Conservation (phyloP, 1,140 invertebrate genomes). For the Drosophila nigromelanica region DNA sequence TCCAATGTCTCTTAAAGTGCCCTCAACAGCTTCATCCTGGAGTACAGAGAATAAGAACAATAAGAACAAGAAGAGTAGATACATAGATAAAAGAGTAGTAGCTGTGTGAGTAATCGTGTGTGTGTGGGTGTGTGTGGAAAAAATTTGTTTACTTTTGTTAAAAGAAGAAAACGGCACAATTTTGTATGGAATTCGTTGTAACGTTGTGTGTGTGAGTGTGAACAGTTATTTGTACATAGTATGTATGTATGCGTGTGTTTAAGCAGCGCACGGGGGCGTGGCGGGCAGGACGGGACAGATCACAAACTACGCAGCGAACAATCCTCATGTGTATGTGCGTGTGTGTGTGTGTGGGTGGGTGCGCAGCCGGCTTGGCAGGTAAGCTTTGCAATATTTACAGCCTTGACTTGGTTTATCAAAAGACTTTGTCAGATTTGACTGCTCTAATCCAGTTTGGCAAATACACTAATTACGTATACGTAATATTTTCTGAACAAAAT, state of each 20-base stretch:
- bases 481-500: neutral
- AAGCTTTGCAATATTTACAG: constrained; percentile 53
- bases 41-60: constrained; percentile 84
- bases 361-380: constrained; percentile 2
- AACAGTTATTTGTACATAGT: constrained; percentile 27
- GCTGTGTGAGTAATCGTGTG: constrained; percentile 33
- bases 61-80: constrained; percentile 80
- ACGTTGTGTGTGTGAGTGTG: constrained; percentile 5
- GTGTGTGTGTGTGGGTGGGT: neutral
- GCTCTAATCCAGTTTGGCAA: too few species aligned
- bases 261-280: constrained; percentile 31
- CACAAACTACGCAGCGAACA: constrained; percentile 29
- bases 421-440: neutral
- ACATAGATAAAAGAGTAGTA: constrained; percentile 53
- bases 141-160: constrained; percentile 16
- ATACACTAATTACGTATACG: neutral
- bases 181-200: constrained; percentile 15
- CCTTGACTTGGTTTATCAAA: constrained; percentile 8
- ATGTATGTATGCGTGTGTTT: constrained; percentile 16
- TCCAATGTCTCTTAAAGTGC: constrained; percentile 92
- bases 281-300: constrained; percentile 25
- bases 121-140: constrained; percentile 24
- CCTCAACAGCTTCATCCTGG: constrained; percentile 93
- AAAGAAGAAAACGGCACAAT: constrained; percentile 48
- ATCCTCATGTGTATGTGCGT: neutral